phyloP scores from a whole-genome alignment of 2,888 invertebrate species.

The Ophioninae sp. region DNA sequence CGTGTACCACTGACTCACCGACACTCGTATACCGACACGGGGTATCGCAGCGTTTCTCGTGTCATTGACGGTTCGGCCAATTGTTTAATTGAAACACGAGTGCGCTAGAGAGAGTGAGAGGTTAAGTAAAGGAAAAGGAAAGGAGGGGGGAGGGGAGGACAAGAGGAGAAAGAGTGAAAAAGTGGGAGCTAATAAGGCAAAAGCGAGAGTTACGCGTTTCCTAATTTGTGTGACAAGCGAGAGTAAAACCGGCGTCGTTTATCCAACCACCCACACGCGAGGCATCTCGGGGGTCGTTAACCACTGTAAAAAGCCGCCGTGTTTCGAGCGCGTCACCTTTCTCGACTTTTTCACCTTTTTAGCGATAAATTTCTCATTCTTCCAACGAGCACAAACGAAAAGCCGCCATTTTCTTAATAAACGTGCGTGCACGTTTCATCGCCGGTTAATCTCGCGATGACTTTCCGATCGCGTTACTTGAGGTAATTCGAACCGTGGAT shows the following conservation, averaged over 20 bases:
- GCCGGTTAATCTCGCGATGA: constrained; percentile 18
- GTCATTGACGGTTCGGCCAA: constrained; percentile 67
- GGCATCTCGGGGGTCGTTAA: constrained; percentile 59
- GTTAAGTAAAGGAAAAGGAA: too few species aligned
- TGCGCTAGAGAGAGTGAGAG: constrained; percentile 40
- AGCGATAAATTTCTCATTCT: background rate
- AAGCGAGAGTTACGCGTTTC: constrained; percentile 71
- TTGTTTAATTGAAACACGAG: constrained; percentile 75
- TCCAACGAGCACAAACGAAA: background rate
- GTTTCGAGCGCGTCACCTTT: background rate
- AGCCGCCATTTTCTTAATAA: constrained; percentile 2
- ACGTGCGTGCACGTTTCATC: too few species aligned
- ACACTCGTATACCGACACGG: constrained; percentile 10
- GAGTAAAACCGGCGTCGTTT: constrained; percentile 61
- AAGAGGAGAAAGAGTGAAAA: constrained; percentile 1
- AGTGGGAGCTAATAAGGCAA: constrained; percentile 34
- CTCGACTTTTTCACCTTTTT: background rate
- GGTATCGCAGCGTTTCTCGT: constrained; percentile 37
- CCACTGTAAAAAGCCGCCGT: constrained; percentile 28
- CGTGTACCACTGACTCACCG: constrained; percentile 26
- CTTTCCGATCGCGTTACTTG: background rate
- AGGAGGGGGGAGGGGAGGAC: background rate
- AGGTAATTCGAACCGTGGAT: constrained; percentile 32
- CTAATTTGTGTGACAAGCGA: constrained; percentile 74
- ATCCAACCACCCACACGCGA: constrained; percentile 49